phyloP scores from a whole-genome alignment of 1,140 invertebrate species.

The Himalopsyche phryganea region DNA sequence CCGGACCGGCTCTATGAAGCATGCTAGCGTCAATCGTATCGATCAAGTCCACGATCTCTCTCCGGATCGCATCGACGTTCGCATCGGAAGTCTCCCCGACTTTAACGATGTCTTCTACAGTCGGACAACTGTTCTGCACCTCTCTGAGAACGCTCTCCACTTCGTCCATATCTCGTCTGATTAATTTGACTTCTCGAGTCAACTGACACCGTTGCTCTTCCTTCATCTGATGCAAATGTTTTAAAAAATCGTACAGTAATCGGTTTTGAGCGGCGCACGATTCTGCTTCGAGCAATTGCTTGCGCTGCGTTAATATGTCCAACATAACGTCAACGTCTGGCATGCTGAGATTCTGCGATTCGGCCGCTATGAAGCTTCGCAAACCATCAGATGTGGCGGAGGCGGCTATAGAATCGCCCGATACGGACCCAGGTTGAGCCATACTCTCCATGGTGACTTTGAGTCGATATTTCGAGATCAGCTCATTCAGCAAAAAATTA shows the following conservation, averaged over 20 bases:
- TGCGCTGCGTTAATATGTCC: constrained; percentile 73
- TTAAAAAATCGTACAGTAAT: constrained; percentile 81
- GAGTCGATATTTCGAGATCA: constrained; percentile 72
- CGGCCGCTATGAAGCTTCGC: constrained; percentile 62
- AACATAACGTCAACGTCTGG: constrained; percentile 80
- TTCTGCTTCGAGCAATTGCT: constrained; percentile 77
- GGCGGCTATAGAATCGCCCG: constrained; percentile 40
- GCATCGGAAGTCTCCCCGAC: constrained; percentile 40
- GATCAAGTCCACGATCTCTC: constrained; percentile 58
- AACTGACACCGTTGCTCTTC: constrained; percentile 67
- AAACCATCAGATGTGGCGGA: constrained; percentile 53
- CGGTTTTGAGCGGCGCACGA: constrained; percentile 73
- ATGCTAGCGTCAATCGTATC: constrained; percentile 56
- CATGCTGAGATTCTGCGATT: constrained; percentile 69
- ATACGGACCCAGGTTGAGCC: constrained; percentile 51
- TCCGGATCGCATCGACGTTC: constrained; percentile 54
- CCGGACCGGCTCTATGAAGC: constrained; percentile 39
- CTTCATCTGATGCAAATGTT: constrained; percentile 72
- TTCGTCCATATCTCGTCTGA: constrained; percentile 75
- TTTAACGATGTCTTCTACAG: constrained; percentile 45
- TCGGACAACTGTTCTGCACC: constrained; percentile 55
- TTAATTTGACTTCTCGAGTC: constrained; percentile 69
- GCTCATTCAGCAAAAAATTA: constrained; percentile 81
- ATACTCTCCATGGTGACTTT: constrained; percentile 50
- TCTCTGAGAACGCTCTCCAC: constrained; percentile 76